Evolutionary conservation across 2,888 invertebrate species (phyloP).

Genomic region (Chrysina gloriosa): DNA sequence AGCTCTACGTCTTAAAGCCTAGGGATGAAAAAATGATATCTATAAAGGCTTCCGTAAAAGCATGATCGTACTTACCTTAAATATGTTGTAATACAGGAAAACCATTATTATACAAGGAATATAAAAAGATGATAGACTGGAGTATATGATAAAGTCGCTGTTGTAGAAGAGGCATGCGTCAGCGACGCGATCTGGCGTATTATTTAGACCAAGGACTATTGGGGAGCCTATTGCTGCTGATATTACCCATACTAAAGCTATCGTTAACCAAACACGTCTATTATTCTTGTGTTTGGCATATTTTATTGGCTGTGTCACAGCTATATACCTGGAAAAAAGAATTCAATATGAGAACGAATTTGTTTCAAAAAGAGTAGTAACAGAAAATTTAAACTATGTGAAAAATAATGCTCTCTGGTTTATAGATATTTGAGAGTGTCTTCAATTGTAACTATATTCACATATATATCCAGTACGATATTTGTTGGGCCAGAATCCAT

Average conservation of each 20-base stretch:
- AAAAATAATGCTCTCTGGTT: no score
- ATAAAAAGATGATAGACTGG: conserved; percentile 98
- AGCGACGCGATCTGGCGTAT: conserved; percentile 85
- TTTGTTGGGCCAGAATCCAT: no score
- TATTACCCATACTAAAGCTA: conserved; percentile 95
- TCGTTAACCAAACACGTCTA: conserved; percentile 92
- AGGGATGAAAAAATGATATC: conserved; percentile 47
- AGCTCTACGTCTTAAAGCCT: conserved; percentile 88
- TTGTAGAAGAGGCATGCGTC: conserved; percentile 96
- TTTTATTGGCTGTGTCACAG: conserved; percentile 98
- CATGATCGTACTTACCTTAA: conserved; percentile 78
- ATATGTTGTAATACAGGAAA: conserved; percentile 96
- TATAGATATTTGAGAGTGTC: no score
- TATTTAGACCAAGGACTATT: conserved; percentile 95
- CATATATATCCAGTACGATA: no score
- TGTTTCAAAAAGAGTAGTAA: no score
- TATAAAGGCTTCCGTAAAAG: not conserved
- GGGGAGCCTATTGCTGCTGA: conserved; percentile 96
- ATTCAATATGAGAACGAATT: no score
- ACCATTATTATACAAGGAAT: conserved; percentile 99
- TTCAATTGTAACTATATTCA: no score
- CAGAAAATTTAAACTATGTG: no score
- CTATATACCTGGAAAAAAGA: conserved; percentile 94
- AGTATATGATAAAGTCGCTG: conserved; percentile 97
- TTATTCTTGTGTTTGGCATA: conserved; percentile 99